Conservation (phyloP, 1,140 invertebrate species). For the Philotrypesis tridentata region DNA sequence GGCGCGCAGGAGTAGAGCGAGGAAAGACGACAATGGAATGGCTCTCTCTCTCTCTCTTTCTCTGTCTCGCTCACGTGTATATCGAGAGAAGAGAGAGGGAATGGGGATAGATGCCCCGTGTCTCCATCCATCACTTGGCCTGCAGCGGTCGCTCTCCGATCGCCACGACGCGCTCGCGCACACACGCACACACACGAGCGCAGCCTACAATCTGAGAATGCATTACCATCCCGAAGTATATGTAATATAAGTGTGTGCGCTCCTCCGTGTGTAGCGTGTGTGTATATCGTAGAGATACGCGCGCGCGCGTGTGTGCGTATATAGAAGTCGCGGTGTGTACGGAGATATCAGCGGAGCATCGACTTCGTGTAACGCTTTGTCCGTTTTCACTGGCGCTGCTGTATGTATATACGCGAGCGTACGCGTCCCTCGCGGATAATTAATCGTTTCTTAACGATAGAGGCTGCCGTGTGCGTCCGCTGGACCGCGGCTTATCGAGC, state of each 20-base stretch:
- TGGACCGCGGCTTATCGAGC: conserved; percentile 18
- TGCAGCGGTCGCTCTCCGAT: conserved; percentile 50
- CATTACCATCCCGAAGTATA: conserved; percentile 55
- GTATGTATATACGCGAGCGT: background rate
- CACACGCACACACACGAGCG: conserved; percentile 59
- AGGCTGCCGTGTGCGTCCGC: background rate
- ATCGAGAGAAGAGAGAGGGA: conserved; percentile 34
- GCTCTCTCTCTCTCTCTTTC: conserved; percentile 11
- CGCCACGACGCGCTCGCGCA: conserved; percentile 67
- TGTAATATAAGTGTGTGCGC: background rate
- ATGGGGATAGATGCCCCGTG: conserved; percentile 64
- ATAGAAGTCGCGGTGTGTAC: background rate
- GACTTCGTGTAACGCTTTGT: conserved; percentile 43
- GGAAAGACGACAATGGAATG: conserved; percentile 46
- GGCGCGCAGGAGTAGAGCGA: background rate
- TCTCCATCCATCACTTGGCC: conserved; percentile 71
- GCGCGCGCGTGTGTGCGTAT: background rate
- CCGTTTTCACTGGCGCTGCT: conserved; percentile 1
- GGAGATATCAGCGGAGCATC: conserved; percentile 23
- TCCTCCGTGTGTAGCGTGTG: background rate
- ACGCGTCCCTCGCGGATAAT: conserved; percentile 30
- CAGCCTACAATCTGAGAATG: conserved; percentile 66
- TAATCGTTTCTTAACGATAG: conserved; percentile 26
- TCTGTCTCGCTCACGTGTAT: conserved; percentile 6
- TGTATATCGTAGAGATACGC: background rate